phyloP scores from a whole-genome alignment of 2,888 invertebrate genomes.

The Oscheius onirici region DNA sequence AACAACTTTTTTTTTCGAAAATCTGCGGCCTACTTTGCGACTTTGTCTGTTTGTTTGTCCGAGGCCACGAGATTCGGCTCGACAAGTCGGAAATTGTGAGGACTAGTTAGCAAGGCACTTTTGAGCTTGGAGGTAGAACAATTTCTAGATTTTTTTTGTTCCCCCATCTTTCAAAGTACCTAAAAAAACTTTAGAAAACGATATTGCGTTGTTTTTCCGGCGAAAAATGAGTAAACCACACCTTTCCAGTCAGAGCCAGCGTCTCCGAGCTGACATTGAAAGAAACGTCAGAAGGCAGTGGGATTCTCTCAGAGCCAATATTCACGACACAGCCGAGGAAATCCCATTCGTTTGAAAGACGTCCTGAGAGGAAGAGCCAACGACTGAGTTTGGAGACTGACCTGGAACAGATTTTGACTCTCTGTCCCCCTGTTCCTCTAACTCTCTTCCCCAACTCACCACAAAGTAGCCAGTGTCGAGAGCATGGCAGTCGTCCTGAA shows the following conservation, averaged over 20 bases:
- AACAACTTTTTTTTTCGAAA: no score
- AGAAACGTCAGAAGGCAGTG: slow-evolving; percentile 67
- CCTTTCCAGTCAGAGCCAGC: slow-evolving; percentile 46
- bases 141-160: not conserved
- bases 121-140: no score
- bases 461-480: slow-evolving; percentile 83
- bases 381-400: slow-evolving; percentile 51
- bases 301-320: slow-evolving; percentile 64
- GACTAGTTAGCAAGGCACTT: no score
- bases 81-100: no score
- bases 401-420: slow-evolving; percentile 37
- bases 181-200: not conserved
- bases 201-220: not conserved
- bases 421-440: no score
- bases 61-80: no score
- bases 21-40: no score
- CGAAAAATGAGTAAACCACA: not conserved
- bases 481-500: slow-evolving; percentile 95
- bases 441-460: slow-evolving; percentile 76
- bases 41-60: no score
- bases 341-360: slow-evolving; percentile 64
- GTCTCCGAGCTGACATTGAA: slow-evolving; percentile 64
- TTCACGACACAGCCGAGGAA: slow-evolving; percentile 69
- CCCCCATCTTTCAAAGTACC: not conserved
- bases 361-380: slow-evolving; percentile 60